phyloP scores from a whole-genome alignment of 2,888 invertebrate genomes.

The Congeria kusceri region DNA sequence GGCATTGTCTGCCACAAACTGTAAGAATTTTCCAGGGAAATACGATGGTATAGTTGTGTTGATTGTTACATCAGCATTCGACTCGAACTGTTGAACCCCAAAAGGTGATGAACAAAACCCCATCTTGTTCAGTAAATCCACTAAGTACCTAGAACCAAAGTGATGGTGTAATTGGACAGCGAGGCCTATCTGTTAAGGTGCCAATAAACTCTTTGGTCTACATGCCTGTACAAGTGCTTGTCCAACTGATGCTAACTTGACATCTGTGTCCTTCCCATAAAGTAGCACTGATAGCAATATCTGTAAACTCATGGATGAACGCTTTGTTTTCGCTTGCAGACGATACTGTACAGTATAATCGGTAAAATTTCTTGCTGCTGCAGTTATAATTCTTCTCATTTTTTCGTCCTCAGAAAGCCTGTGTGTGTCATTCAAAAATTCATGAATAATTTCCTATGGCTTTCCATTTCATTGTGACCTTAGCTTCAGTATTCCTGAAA shows the following conservation, averaged over 20 bases:
- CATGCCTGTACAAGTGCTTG: conserved; percentile 65
- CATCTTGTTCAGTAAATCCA: conserved; percentile 64
- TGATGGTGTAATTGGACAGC: conserved; percentile 66
- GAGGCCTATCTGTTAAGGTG: conserved; percentile 65
- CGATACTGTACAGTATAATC: neutral
- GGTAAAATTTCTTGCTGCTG: conserved; percentile 4
- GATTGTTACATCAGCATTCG: conserved; percentile 38
- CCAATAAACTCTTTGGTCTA: conserved; percentile 56
- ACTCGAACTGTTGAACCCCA: conserved; percentile 55
- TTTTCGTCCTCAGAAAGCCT: conserved; percentile 10
- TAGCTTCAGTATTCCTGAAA: conserved; percentile 44
- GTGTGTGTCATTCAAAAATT: conserved; percentile 13
- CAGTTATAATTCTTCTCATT: conserved; percentile 9
- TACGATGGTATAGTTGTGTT: conserved; percentile 33
- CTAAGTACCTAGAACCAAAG: conserved; percentile 67
- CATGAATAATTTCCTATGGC: conserved; percentile 13
- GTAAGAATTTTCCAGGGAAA: conserved; percentile 50
- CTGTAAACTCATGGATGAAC: conserved; percentile 46
- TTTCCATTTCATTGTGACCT: conserved; percentile 46
- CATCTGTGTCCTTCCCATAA: conserved; percentile 13
- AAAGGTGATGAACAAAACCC: conserved; percentile 66
- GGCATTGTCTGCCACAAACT: conserved; percentile 74
- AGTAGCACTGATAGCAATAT: conserved; percentile 47
- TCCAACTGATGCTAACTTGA: conserved; percentile 53
- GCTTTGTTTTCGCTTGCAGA: conserved; percentile 1